These are phyloP conservation scores for Caenorhabditis japonica DNA, from an alignment of 2,888 invertebrate genomes.

Conservation along the genomic window DNA sequence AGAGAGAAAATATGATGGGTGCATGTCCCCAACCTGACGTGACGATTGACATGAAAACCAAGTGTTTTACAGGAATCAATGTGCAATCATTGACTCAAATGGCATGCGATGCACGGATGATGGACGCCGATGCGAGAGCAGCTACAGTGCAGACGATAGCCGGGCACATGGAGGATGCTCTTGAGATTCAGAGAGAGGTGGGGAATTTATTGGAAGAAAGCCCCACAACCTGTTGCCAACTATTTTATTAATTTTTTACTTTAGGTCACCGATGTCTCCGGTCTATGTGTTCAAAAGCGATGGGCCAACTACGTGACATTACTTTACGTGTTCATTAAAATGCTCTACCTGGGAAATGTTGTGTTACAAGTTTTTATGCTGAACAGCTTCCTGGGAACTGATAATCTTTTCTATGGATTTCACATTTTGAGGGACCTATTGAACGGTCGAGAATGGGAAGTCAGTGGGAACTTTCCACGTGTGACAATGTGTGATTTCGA, in stretches of 20 bases:
- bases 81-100: conserved; percentile 78
- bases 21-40: conserved; percentile 7
- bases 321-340: conserved; percentile 77
- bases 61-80: conserved; percentile 78
- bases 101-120: conserved; percentile 78
- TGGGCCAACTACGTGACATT: conserved; percentile 78
- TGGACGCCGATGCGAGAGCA: conserved; percentile 77
- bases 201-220: neutral
- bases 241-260: conserved; percentile 8
- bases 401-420: conserved; percentile 78
- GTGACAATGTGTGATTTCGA: conserved; percentile 79
- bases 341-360: conserved; percentile 77
- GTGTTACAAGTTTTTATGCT: conserved; percentile 77
- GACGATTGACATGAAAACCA: conserved; percentile 24
- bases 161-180: conserved; percentile 77
- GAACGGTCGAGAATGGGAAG: conserved; percentile 77
- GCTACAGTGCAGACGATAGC: conserved; percentile 78
- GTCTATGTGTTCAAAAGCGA: conserved; percentile 77
- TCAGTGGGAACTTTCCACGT: conserved; percentile 77
- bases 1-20: neutral
- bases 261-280: conserved; percentile 76
- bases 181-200: conserved; percentile 77
- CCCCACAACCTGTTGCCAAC: neutral
- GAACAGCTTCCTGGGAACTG: conserved; percentile 78
- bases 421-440: conserved; percentile 77